Evolutionary conservation across 1,140 invertebrate species (phyloP).

Genomic region (Delia radicum): DNA sequence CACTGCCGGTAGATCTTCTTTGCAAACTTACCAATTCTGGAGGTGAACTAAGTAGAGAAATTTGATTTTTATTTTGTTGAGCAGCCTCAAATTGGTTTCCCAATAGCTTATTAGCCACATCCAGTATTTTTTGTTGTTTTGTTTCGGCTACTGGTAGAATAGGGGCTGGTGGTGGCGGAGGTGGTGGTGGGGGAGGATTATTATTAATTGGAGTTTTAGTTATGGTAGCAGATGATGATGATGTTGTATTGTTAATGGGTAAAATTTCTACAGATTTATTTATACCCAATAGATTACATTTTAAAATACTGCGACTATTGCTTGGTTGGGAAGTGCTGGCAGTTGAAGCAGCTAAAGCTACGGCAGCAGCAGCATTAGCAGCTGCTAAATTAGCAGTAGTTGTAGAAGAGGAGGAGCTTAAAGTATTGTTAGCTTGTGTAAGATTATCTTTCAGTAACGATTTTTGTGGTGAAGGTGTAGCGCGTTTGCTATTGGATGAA

Average conservation of each 20-base stretch:
- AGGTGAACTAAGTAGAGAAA: constrained; percentile 44
- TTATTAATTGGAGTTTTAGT: constrained; percentile 7
- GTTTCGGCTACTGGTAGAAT: constrained; percentile 2
- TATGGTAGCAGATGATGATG: neutral
- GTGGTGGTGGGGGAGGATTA: neutral
- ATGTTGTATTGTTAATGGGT: constrained; percentile 29
- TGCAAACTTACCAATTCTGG: constrained; percentile 48
- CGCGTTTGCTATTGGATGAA: neutral
- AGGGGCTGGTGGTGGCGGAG: neutral
- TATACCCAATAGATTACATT: constrained; percentile 44
- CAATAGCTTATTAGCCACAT: constrained; percentile 39
- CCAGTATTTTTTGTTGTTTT: constrained; percentile 41
- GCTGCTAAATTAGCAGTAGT: constrained; percentile 16
- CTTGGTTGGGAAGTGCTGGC: constrained; percentile 27
- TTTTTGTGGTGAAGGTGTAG: constrained; percentile 25
- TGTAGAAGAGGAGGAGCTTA: neutral
- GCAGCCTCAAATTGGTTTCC: constrained; percentile 29
- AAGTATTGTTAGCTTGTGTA: neutral
- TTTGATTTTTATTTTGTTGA: constrained; percentile 5
- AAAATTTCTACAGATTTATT: constrained; percentile 49
- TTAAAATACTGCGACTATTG: constrained; percentile 48
- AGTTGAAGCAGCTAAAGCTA: neutral
- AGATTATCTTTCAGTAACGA: constrained; percentile 27
- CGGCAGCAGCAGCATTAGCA: constrained; percentile 4
- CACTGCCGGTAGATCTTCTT: constrained; percentile 28